Evolutionary conservation across 2,888 invertebrate species (phyloP).

Genomic region (Cryptocheilus praepositus): DNA sequence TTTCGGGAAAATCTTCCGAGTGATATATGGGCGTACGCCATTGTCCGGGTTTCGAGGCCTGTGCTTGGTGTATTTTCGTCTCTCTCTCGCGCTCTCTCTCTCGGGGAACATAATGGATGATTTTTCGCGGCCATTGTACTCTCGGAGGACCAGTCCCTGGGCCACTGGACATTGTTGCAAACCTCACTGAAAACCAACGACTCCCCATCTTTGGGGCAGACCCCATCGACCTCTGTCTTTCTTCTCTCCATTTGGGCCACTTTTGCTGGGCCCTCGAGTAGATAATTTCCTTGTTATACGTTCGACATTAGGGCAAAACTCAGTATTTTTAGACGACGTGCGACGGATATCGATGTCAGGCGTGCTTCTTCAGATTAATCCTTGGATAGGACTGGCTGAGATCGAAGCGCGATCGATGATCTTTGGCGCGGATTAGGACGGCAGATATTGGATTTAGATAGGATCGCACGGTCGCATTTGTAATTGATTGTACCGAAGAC

Average conservation of each 20-base stretch:
- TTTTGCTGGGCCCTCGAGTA: constrained; percentile 65
- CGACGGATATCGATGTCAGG: constrained; percentile 18
- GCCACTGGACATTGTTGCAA: constrained; percentile 64
- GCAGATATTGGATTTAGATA: constrained; percentile 73
- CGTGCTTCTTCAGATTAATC: constrained; percentile 12
- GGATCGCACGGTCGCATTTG: constrained; percentile 31
- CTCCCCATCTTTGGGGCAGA: constrained; percentile 15
- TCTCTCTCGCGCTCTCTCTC: constrained; percentile 28
- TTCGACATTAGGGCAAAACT: constrained; percentile 65
- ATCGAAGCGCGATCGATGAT: constrained; percentile 43
- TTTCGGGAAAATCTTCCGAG: constrained; percentile 69
- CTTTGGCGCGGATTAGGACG: constrained; percentile 57
- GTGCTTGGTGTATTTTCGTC: constrained; percentile 12
- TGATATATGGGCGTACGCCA: constrained; percentile 73
- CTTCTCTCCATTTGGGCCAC: constrained; percentile 34
- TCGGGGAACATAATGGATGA: constrained; percentile 71
- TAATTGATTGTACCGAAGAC: constrained; percentile 37
- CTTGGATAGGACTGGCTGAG: constrained; percentile 35
- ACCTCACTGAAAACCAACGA: constrained; percentile 53
- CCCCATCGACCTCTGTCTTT: constrained; percentile 24
- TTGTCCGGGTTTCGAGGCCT: constrained; percentile 54
- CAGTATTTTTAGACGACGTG: constrained; percentile 27
- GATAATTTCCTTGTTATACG: constrained; percentile 74
- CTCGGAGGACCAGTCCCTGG: constrained; percentile 51
- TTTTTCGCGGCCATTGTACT: constrained; percentile 73